Evolutionary conservation across 2,113 vertebrate species (phyloP), one percentile per base, ranked within the genome.

Genomic region (Panthera uncia): DNA sequence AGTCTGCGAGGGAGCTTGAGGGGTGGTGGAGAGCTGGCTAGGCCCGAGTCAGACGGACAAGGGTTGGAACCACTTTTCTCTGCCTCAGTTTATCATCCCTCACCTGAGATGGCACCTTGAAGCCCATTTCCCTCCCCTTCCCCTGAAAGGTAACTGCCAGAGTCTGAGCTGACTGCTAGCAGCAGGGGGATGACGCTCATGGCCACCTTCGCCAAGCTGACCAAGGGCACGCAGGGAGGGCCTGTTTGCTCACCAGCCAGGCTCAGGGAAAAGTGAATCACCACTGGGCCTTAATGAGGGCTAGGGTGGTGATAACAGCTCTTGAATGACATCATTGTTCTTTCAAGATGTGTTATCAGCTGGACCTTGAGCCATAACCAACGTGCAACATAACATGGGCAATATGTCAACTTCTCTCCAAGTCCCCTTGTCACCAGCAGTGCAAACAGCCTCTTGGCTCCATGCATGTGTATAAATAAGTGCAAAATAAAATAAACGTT

Each of bases 1-100:
- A 15, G 10, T 25, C 50, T 33, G 31, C 8, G 14, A 87, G 74
- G 52, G 36, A 41, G 69, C 45, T 12, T 12, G 18, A 4, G 25
- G 29, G 21, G 5, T 13, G 48, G 80, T 57, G 57, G 45, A 16
- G 27, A 76, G 81, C 27, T 33, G 36, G 15, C n/a, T 33, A 0
- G 69, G 50, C 31, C 16, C 0, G 0, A n/a, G 19, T 41, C 57
- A 45, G 31, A 36, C 3, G 0, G 52, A 23, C 16, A 29, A 0
- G 27, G 18, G 52, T 7, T 7, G 11, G 55, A 65, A 82, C 19
- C 81, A 33, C 36, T 81, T 50, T 48, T 25, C 52, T 38, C 38
- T 50, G 19, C 74, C 73, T 86, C 61, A 12, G 18, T 50, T 78
- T 19, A 16, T 16, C 7, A 15, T 48, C 45, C 41, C 27, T 78